These are phyloP conservation scores for Tetrao urogallus DNA, from an alignment of 2,113 vertebrate species.

Conservation along the genomic window DNA sequence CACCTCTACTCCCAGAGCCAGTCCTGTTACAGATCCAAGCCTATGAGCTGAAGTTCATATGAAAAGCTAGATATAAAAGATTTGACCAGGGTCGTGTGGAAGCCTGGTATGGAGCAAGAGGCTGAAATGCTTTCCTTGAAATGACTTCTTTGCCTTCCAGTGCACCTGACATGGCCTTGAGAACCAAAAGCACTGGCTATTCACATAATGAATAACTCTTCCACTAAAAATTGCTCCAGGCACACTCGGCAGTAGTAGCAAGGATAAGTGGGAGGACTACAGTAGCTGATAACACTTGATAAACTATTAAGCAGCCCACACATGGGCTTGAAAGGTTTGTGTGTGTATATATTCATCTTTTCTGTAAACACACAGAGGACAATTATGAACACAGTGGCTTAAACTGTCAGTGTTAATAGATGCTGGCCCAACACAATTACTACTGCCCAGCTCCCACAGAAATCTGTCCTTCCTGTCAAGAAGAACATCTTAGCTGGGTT, in stretches of 20 bases:
- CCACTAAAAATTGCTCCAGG: conserved; percentile 22
- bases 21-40: neutral
- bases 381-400: neutral
- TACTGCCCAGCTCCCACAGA: conserved; percentile 22
- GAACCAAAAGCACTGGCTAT: neutral
- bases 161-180: neutral
- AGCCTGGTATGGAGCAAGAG: neutral
- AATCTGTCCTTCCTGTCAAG: conserved; percentile 11
- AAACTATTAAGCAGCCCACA: conserved; percentile 66
- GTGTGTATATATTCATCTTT: conserved; percentile 16
- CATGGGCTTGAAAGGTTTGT: conserved; percentile 25
- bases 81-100: neutral
- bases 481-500: neutral
- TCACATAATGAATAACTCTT: conserved; percentile 20
- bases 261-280: conserved; percentile 43
- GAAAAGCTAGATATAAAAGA: neutral
- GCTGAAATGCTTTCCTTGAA: neutral
- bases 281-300: conserved; percentile 33
- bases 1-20: neutral
- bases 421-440: conserved; percentile 32
- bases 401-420: conserved; percentile 21
- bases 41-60: rapidly evolving
- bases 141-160: neutral
- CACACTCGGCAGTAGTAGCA: neutral
- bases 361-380: conserved; percentile 32